Evolutionary conservation across 1,140 invertebrate species (phyloP).

Genomic region (Panulirus ornatus): DNA sequence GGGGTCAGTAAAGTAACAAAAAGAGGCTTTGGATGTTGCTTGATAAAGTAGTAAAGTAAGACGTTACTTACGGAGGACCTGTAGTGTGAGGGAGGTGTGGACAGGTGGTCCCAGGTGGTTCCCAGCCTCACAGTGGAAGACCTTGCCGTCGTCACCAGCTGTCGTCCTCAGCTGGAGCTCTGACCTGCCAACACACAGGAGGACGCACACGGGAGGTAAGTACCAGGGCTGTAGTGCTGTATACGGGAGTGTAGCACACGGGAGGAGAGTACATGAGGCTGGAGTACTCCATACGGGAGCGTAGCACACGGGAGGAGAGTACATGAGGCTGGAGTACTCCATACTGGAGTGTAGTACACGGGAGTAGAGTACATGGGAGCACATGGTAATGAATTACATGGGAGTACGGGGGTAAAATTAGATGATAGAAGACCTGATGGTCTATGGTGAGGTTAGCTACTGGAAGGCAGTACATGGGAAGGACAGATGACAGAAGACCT

Average conservation of each 20-base stretch:
- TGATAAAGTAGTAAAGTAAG: neutral
- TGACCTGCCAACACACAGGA: neutral
- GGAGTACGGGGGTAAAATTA: too few relatives aligned
- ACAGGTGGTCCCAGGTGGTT: neutral
- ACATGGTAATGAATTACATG: neutral
- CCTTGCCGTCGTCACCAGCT: neutral
- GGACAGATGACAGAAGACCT: too few relatives aligned
- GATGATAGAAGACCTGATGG: too few relatives aligned
- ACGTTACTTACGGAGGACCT: constrained; percentile 14
- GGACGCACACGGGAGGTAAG: neutral
- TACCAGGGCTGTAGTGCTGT: too few relatives aligned
- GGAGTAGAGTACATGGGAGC: neutral
- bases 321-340: neutral
- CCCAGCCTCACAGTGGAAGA: neutral
- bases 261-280: neutral
- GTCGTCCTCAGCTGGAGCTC: constrained; percentile 5
- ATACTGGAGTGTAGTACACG: neutral
- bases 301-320: neutral
- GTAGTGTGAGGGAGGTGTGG: constrained; percentile 6
- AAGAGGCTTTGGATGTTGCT: too few relatives aligned
- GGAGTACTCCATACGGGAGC: neutral
- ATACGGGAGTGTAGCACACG: neutral
- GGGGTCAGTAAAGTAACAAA: too few relatives aligned
- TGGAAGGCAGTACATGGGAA: too few relatives aligned
- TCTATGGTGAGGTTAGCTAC: too few relatives aligned